A percentile compares a stretch with the other conserved stretches of the same genome.
Conservation (phyloP, 2,888 invertebrate genomes). For the Hypomecis atomaria region DNA sequence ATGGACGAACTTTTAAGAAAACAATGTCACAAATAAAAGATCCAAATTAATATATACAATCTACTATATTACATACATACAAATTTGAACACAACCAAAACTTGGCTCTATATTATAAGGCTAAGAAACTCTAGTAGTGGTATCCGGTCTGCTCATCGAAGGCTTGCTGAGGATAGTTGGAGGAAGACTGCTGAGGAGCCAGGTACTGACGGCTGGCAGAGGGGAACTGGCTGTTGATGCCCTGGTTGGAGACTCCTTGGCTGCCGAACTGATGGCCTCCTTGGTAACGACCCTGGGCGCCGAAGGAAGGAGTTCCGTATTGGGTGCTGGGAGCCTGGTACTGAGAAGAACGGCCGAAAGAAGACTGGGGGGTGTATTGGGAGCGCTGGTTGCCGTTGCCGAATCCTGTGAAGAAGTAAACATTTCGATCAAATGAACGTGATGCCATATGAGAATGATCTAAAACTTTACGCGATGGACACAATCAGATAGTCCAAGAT, state of each 20-base stretch:
- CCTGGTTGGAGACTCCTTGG: slow-evolving; percentile 27
- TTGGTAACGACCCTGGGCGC: slow-evolving; percentile 37
- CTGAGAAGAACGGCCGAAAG: slow-evolving; percentile 37
- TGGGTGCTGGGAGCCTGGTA: slow-evolving; percentile 49
- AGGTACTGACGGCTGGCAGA: slow-evolving; percentile 70
- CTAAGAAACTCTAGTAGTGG: slow-evolving; percentile 59
- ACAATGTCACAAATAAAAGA: slow-evolving; percentile 2
- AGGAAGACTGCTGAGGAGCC: slow-evolving; percentile 58
- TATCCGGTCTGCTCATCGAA: slow-evolving; percentile 77
- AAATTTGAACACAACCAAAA: slow-evolving; percentile 45
- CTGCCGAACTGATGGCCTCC: slow-evolving; percentile 26
- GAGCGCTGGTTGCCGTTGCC: slow-evolving; percentile 39
- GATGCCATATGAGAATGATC: too few species aligned
- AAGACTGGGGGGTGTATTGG: slow-evolving; percentile 33
- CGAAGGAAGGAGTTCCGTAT: slow-evolving; percentile 48
- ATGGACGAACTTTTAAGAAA: not conserved
- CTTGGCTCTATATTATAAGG: slow-evolving; percentile 19
- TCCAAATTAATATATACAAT: slow-evolving; percentile 35
- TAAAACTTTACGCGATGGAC: too few species aligned
- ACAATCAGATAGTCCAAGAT: too few species aligned
- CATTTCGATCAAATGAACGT: too few species aligned
- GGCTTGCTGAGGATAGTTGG: slow-evolving; percentile 66
- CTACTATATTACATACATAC: slow-evolving; percentile 47
- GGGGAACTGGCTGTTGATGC: slow-evolving; percentile 47
- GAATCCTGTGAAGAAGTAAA: slow-evolving; percentile 40